phyloP scores from a whole-genome alignment of 2,797 vertebrate species.

The Nannoperca australis region DNA sequence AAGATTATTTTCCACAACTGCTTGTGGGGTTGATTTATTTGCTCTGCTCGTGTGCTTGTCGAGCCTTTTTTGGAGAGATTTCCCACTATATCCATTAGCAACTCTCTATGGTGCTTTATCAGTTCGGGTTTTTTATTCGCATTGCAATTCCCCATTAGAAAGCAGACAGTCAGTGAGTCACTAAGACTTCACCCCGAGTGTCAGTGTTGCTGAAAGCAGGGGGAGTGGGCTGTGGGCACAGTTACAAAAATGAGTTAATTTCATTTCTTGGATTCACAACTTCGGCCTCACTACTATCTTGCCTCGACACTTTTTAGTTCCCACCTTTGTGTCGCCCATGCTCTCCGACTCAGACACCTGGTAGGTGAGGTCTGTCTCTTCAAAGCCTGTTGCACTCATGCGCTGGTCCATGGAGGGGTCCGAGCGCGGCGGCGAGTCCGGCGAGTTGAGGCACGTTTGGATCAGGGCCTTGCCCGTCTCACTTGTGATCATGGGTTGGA shows the following conservation, averaged over 20 bases:
- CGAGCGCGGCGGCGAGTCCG: conserved; percentile 95
- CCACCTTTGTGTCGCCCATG: conserved; percentile 97
- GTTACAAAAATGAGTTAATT: conserved; percentile 7
- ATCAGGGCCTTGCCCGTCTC: conserved; percentile 99
- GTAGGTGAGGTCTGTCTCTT: conserved; percentile 98
- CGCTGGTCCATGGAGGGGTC: conserved; percentile 98
- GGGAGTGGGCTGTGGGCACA: conserved; percentile 8
- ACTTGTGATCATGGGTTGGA: conserved; percentile 99
- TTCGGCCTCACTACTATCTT: conserved; percentile 6
- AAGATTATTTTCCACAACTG: conserved; percentile 58
- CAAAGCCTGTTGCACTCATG: conserved; percentile 98
- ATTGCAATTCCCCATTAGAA: conserved; percentile 43
- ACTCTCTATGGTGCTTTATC: conserved; percentile 34
- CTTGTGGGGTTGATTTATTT: conserved; percentile 56
- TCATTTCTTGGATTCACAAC: conserved; percentile 2
- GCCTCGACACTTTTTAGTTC: conserved; percentile 15
- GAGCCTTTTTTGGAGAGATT: conserved; percentile 63
- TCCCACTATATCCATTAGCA: conserved; percentile 48
- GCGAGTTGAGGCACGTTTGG: conserved; percentile 99
- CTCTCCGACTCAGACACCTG: conserved; percentile 98
- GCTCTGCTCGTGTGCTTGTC: conserved; percentile 22
- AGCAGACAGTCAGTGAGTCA: conserved; percentile 52
- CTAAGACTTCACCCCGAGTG: conserved; percentile 10
- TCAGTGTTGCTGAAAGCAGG: conserved; percentile 8
- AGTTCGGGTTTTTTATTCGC: conserved; percentile 16